Conservation (phyloP, 92 coral and sea anemone genomes). For the Galaxea fascicularis region DNA sequence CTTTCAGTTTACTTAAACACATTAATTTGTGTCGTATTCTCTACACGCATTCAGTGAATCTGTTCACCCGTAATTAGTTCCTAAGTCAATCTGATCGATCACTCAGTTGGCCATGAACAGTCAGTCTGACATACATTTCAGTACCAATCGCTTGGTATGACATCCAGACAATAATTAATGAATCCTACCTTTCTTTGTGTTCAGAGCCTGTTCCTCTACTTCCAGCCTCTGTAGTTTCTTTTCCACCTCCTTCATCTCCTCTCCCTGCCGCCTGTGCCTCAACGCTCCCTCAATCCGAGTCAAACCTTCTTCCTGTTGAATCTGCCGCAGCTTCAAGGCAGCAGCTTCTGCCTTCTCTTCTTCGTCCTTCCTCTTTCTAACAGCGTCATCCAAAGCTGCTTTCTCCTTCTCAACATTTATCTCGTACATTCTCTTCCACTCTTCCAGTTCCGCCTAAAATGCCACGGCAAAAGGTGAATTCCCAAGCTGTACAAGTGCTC, state of each 20-base stretch:
- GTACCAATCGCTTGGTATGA: neutral
- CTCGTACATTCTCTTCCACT: slow-evolving; percentile 67
- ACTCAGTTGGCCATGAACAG: neutral
- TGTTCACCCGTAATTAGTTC: neutral
- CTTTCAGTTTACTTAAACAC: too few species aligned
- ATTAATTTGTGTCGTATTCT: too few species aligned
- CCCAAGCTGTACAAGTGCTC: neutral
- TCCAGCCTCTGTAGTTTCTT: slow-evolving; percentile 70
- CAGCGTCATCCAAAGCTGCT: slow-evolving; percentile 78
- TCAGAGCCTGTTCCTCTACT: slow-evolving; percentile 80
- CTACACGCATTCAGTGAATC: too few species aligned
- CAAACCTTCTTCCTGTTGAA: slow-evolving; percentile 76
- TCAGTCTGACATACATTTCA: neutral
- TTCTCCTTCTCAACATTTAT: slow-evolving; percentile 75
- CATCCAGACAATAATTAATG: neutral
- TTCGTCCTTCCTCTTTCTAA: slow-evolving; percentile 72
- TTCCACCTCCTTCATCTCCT: slow-evolving; percentile 75
- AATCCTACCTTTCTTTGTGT: slow-evolving; percentile 75
- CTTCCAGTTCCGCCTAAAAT: slow-evolving; percentile 62
- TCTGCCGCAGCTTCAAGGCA: slow-evolving; percentile 70
- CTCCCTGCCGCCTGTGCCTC: slow-evolving; percentile 55
- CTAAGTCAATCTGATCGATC: neutral
- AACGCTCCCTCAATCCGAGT: slow-evolving; percentile 76
- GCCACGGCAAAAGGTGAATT: too few species aligned
- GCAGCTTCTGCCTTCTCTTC: slow-evolving; percentile 68